Evolutionary conservation across 35 echinoderm and acorn worm species (phyloP), one percentile per base, ranked within the genome.

Genomic region (Strongylocentrotus purpuratus): DNA sequence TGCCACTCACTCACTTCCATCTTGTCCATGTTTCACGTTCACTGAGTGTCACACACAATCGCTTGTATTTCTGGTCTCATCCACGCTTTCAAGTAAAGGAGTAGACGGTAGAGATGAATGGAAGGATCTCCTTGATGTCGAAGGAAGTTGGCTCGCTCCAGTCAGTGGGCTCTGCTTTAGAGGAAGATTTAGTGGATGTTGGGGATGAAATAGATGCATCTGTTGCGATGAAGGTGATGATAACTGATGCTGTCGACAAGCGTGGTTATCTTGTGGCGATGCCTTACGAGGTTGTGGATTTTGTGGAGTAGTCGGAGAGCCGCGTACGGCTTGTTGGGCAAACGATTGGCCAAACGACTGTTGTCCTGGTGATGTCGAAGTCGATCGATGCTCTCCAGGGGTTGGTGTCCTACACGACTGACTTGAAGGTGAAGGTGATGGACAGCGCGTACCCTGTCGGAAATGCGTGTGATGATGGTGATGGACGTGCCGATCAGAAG

Each of bases 401-500:
- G 87, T 45, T 46, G 87, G 87, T 45, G 87, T 89, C 33, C 87
- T 89, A 78, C 65, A 78, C 14, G 87, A 89, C 87, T 89, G 87
- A 5, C 45, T 11, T 45, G 87, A 46, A 33, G 32, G 87, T 46
- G 87, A 89, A 17, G 91, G 48, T 93, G 91, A 93, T 22, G 46
- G 46, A 13, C 33, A 50, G n/a, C 28, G 91, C 14, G n/a, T 15
- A 14, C 48, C 11, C 45, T 48, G 48, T 33, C 48, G 48, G 2
- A 32, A 46, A 7, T 47, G 48, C 11, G 32, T 33, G 31, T 47
- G 48, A 50, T 47, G 91, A 33, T 93, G 91, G n/a, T 93, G 91
- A 58, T 93, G 91, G 91, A 93, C 91, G 91, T 93, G 91, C n/a
- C 91, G 32, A 50, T 93, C 91, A 12, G 91, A 93, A 58, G 91